Evolutionary conservation across 1,140 invertebrate genomes (phyloP).

Genomic region (Ceratina japonica): DNA sequence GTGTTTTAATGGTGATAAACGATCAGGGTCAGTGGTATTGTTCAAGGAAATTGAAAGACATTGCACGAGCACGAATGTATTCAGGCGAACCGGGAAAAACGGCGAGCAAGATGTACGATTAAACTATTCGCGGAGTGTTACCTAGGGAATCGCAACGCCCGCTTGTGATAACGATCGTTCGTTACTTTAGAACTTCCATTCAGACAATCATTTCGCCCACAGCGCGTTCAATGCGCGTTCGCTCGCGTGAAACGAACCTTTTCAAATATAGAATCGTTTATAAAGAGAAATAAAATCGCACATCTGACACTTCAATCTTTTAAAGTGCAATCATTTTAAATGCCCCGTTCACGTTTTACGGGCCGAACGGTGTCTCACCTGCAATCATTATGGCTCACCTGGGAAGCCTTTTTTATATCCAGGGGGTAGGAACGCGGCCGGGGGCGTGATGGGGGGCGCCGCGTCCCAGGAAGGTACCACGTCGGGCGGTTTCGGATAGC

Average conservation of each 20-base stretch:
- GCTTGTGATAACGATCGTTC: not conserved
- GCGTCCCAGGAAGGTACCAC: constrained; percentile 82
- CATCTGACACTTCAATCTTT: too few relatives aligned
- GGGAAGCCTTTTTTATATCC: constrained; percentile 80
- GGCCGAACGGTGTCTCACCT: too few relatives aligned
- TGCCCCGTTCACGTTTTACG: too few relatives aligned
- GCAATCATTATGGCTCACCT: not conserved
- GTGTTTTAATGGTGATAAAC: constrained; percentile 22
- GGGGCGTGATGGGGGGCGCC: constrained; percentile 83
- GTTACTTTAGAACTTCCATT: not conserved
- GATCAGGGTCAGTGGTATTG: constrained; percentile 20
- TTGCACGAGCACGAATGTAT: not conserved
- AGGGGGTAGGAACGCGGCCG: constrained; percentile 83
- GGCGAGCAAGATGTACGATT: constrained; percentile 1
- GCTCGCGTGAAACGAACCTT: too few relatives aligned
- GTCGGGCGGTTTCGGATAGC: constrained; percentile 78
- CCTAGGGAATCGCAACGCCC: not conserved
- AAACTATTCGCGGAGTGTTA: not conserved
- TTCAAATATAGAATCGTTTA: too few relatives aligned
- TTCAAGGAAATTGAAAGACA: constrained; percentile 25
- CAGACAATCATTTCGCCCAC: too few relatives aligned
- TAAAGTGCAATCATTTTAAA: too few relatives aligned
- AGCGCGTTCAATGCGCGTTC: too few relatives aligned
- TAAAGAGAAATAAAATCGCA: too few relatives aligned
- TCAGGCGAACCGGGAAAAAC: constrained; percentile 1